Evolutionary conservation across 1,140 invertebrate species (phyloP).

Genomic region (Delia radicum): DNA sequence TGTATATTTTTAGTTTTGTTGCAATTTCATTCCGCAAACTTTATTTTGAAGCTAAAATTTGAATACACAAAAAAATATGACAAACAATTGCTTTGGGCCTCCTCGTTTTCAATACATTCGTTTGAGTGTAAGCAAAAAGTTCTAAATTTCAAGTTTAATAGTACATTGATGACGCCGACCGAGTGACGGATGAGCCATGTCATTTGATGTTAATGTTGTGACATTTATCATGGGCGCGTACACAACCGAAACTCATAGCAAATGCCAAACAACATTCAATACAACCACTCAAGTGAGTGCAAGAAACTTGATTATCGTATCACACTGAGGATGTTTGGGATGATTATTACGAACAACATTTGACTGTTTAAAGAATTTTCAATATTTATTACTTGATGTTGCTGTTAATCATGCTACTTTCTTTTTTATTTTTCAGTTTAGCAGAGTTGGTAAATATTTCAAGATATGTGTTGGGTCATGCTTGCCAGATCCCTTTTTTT

Average conservation of each 20-base stretch:
- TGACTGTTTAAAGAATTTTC: neutral
- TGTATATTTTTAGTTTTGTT: no score
- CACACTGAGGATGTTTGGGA: neutral
- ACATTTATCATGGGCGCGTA: constrained; percentile 54
- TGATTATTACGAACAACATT: neutral
- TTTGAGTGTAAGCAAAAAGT: no score
- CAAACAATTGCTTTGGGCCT: no score
- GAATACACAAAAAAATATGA: no score
- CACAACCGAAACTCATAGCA: neutral
- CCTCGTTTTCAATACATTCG: no score
- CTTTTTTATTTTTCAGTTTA: neutral
- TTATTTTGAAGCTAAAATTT: no score
- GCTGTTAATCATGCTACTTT: neutral
- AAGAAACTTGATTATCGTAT: constrained; percentile 4
- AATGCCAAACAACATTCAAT: neutral
- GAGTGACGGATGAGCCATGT: constrained; percentile 56
- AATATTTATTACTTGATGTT: neutral
- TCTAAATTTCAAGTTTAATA: constrained; percentile 9
- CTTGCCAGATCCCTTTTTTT: no score
- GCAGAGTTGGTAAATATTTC: no score
- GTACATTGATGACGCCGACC: constrained; percentile 42
- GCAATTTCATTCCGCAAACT: no score
- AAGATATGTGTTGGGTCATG: no score
- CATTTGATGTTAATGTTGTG: constrained; percentile 57
- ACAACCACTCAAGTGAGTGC: neutral